A percentile compares a stretch with the other conserved stretches of the same genome.
Evolutionary conservation across 2,113 vertebrate species (phyloP).

Genomic region (Nibea coibor): DNA sequence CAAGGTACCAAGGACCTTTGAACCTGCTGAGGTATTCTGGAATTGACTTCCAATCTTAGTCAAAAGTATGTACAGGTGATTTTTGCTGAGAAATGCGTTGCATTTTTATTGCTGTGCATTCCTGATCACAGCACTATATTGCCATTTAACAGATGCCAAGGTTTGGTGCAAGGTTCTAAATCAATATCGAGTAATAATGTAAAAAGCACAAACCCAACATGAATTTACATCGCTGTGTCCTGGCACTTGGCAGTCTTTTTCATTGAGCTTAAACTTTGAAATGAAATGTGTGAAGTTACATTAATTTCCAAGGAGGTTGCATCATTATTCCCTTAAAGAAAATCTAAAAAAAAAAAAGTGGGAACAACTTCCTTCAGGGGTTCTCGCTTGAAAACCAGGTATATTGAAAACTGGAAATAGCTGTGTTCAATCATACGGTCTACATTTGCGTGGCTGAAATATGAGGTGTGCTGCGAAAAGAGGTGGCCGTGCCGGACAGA

Average conservation of each 20-base stretch:
- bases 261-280: constrained; percentile 38
- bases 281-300: constrained; percentile 67
- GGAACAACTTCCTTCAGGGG: constrained; percentile 43
- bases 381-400: constrained; percentile 32
- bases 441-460: constrained; percentile 16
- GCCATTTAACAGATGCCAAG: constrained; percentile 14
- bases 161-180: constrained; percentile 30
- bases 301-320: constrained; percentile 61
- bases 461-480: neutral
- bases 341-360: constrained; percentile 21
- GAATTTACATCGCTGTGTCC: constrained; percentile 40
- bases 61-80: neutral
- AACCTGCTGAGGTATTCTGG: neutral
- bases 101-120: constrained; percentile 23
- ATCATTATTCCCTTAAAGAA: constrained; percentile 58
- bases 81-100: constrained; percentile 13
- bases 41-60: neutral
- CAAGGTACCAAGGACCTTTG: neutral
- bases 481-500: neutral
- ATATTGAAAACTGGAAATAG: constrained; percentile 48
- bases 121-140: constrained; percentile 16
- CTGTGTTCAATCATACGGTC: constrained; percentile 17
- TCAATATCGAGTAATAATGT: constrained; percentile 17
- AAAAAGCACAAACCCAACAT: constrained; percentile 19
- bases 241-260: constrained; percentile 24